A percentile compares a stretch with the other conserved stretches of the same genome.
These are phyloP conservation scores for Melikaiella ostensackeni DNA, from an alignment of 2,888 invertebrate genomes.

Conservation along the genomic window DNA sequence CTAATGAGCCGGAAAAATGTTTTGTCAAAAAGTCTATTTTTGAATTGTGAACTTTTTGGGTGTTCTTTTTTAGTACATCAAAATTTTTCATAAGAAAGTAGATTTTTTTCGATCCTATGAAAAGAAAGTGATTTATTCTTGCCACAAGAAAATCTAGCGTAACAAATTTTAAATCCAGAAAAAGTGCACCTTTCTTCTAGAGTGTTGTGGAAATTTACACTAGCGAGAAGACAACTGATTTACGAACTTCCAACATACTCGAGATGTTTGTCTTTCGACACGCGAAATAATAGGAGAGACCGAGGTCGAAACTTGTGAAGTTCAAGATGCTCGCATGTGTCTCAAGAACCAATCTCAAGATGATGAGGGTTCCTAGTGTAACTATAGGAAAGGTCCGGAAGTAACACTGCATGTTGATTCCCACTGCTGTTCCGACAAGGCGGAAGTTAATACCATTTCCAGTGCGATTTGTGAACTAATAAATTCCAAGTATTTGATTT, in stretches of 20 bases:
- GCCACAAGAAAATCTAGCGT: background rate
- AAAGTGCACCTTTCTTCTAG: constrained; percentile 14
- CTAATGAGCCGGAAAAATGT: too few species aligned
- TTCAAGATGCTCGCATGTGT: constrained; percentile 2
- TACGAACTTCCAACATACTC: constrained; percentile 17
- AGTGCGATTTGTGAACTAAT: background rate
- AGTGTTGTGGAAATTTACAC: background rate
- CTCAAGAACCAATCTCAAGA: constrained; percentile 28
- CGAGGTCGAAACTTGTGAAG: constrained; percentile 8
- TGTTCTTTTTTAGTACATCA: too few species aligned
- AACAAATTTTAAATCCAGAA: background rate
- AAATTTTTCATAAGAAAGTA: too few species aligned
- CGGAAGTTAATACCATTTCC: background rate
- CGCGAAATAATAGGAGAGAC: constrained; percentile 28
- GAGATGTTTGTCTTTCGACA: constrained; percentile 16
- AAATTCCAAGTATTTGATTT: too few species aligned
- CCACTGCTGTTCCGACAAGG: background rate
- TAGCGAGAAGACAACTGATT: constrained; percentile 16
- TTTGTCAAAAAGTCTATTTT: too few species aligned
- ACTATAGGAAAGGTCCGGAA: constrained; percentile 10
- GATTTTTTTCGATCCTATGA: too few species aligned
- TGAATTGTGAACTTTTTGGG: too few species aligned
- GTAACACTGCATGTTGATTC: constrained; percentile 20
- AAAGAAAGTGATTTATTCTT: too few species aligned
- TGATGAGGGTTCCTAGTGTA: background rate